A percentile compares a stretch with the other conserved stretches of the same genome.
Conservation (phyloP, 2,797 vertebrate genomes). For the Artibeus lituratus region DNA sequence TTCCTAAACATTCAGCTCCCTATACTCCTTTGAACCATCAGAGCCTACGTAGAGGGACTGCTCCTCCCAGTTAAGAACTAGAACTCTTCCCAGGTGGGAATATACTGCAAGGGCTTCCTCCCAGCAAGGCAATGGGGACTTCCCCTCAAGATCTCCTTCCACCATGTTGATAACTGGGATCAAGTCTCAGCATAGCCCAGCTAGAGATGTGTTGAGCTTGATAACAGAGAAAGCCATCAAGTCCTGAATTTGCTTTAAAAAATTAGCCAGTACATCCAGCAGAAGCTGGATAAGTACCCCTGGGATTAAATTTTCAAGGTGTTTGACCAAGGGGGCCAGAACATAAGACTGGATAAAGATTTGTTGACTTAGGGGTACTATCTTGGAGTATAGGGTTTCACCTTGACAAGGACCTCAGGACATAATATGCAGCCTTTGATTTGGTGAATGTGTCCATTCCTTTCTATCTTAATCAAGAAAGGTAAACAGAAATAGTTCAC, state of each 20-base stretch:
- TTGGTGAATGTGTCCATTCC: not conserved
- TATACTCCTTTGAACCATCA: not conserved
- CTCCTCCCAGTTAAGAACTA: not conserved
- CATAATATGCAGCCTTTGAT: not conserved
- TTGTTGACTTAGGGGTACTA: not conserved
- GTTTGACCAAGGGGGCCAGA: not conserved
- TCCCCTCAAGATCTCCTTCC: not conserved
- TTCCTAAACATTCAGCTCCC: not conserved
- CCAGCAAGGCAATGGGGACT: not conserved
- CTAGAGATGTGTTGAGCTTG: not conserved
- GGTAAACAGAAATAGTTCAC: not conserved
- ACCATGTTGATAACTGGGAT: not conserved
- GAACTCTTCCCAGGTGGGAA: not conserved
- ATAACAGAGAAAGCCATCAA: not conserved
- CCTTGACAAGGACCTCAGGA: not conserved
- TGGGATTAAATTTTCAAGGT: not conserved
- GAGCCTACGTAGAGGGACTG: not conserved
- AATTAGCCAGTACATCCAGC: not conserved
- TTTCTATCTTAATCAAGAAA: constrained; percentile 34
- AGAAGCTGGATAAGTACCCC: not conserved
- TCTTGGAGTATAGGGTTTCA: not conserved
- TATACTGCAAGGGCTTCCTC: not conserved
- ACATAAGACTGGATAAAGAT: not conserved
- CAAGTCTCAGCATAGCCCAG: not conserved
- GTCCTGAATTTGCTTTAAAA: not conserved